Evolutionary conservation across 1,140 invertebrate species (phyloP), one percentile per base, ranked within the genome.

Genomic region (Nasonia giraulti): DNA sequence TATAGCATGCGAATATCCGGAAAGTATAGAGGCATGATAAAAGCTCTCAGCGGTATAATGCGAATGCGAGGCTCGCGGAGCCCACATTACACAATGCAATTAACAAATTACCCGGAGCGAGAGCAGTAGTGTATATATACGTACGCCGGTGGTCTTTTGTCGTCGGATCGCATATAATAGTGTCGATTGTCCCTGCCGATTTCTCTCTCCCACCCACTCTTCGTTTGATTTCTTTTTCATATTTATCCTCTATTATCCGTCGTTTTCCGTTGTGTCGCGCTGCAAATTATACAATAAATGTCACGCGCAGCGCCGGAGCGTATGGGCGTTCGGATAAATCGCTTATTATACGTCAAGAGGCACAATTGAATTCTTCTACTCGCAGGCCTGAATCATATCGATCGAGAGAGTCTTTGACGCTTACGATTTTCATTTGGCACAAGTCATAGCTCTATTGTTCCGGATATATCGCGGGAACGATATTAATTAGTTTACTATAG

Each of bases 81-180:
- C 55, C 79, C 68, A 44, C 73, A 84, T 86, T 87, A 88, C 81
- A 88, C 81, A 88, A 88, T 87, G 86, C 87, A 86, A 87, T 88
- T 86, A 87, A 87, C 79, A 82, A 87, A 87, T 88, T 84, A 84
- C 77, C 71, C 55, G 77, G 27, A n/a, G 75, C 4, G 27, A 14
- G 80, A n/a, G 80, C 4, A 5, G 33, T 37, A 27, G 33, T 76
- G 5, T 31, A 47, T 0, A 20, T 10, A 27, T 27, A 27, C 27
- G 27, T 27, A 27, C 27, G 40, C 8, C 8, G 40, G 40, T 23
- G 80, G 73, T 80, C 77, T 80, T 79, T 79, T 79, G 75, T 84
- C 69, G 33, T 84, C 69, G 33, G 37, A 23, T 78, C 33, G 44
- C 37, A 44, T 50, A 44, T 37, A 37, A 20, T 83, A 66, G 8